Conservation (phyloP, 2,888 invertebrate genomes). For the Torymus texanus region DNA sequence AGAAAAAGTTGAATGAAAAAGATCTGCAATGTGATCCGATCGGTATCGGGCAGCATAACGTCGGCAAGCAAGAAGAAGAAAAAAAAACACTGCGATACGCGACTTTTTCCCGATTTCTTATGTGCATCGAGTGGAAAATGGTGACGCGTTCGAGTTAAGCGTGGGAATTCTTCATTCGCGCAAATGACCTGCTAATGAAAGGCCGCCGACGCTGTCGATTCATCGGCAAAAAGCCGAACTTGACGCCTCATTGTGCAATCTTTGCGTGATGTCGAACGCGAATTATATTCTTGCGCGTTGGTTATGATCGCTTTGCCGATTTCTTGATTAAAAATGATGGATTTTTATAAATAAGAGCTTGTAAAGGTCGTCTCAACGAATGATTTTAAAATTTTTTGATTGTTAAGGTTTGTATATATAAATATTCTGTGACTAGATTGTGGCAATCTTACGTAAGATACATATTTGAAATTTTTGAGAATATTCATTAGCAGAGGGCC, state of each 20-base stretch:
- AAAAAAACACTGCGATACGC: constrained; percentile 1
- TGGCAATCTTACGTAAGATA: too few species aligned
- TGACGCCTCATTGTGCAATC: constrained; percentile 17
- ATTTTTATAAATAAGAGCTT: too few species aligned
- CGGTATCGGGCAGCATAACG: neutral
- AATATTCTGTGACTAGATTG: too few species aligned
- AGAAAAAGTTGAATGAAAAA: neutral
- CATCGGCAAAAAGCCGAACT: constrained; percentile 14
- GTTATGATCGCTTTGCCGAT: too few species aligned
- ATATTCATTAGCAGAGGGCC: too few species aligned
- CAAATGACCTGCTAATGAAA: constrained; percentile 32
- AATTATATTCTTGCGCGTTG: too few species aligned
- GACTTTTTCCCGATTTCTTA: constrained; percentile 7
- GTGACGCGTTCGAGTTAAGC: constrained; percentile 8
- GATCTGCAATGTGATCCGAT: neutral
- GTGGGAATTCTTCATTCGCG: constrained; percentile 29
- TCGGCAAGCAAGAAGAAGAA: neutral
- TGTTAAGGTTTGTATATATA: too few species aligned
- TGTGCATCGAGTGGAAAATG: constrained; percentile 5
- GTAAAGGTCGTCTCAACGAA: too few species aligned
- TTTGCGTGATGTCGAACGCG: too few species aligned
- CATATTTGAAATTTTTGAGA: too few species aligned
- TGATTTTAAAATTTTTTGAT: too few species aligned
- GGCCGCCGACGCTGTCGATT: neutral
- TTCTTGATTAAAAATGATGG: too few species aligned